These are phyloP conservation scores for Murina feae DNA, from an alignment of 2,113 vertebrate genomes.

Conservation along the genomic window DNA sequence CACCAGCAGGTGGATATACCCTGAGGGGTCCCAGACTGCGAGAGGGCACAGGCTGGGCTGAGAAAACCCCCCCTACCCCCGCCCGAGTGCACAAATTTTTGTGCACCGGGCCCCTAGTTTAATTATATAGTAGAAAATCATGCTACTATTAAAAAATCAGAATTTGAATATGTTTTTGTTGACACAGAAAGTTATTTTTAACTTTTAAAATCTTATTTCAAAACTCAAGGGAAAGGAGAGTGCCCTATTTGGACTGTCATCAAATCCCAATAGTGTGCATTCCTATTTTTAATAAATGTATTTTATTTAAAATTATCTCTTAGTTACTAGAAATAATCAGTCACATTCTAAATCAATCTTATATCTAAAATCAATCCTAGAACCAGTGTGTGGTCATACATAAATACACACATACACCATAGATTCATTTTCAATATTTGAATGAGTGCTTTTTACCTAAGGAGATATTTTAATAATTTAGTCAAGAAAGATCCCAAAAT, in stretches of 20 bases:
- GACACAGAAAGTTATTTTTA: neutral
- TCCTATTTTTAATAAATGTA: neutral
- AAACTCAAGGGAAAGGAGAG: neutral
- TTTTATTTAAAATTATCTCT: neutral
- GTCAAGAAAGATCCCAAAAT: neutral
- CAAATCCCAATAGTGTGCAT: neutral
- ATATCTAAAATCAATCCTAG: neutral
- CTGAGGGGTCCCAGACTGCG: no score
- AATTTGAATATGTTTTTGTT: neutral
- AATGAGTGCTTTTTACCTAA: neutral
- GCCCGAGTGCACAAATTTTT: no score
- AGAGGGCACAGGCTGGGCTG: no score
- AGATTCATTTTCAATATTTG: neutral
- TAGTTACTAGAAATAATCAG: neutral
- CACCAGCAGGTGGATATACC: no score
- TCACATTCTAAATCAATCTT: neutral
- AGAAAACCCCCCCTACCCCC: no score
- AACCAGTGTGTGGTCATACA: neutral
- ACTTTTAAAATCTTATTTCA: neutral
- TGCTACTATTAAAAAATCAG: neutral
- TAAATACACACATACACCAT: neutral
- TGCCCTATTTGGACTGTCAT: neutral
- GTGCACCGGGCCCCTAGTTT: no score
- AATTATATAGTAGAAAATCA: neutral
- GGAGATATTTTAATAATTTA: constrained; percentile 3